Percentiles rank a stretch among this genome's conserved stretches.
These are phyloP conservation scores for Oryctes rhinoceros DNA, from an alignment of 1,140 invertebrate species.

Conservation along the genomic window DNA sequence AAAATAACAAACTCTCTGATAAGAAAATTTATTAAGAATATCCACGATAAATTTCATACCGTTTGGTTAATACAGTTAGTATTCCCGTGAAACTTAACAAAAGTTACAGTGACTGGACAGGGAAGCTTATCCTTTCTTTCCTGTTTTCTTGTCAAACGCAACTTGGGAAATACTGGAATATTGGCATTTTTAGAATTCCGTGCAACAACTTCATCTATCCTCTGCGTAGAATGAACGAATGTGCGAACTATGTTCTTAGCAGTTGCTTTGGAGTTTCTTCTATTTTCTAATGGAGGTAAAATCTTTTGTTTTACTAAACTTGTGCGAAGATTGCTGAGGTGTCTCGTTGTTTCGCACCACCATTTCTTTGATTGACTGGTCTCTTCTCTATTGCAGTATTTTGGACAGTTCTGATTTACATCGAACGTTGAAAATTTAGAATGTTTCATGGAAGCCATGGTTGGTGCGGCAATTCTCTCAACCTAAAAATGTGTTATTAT, in stretches of 20 bases:
- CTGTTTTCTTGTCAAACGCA: slow-evolving; percentile 52
- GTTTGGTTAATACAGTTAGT: neutral
- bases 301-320: slow-evolving; percentile 55
- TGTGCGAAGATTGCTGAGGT: slow-evolving; percentile 48
- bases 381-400: slow-evolving; percentile 43
- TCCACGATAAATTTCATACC: neutral
- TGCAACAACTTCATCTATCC: slow-evolving; percentile 56
- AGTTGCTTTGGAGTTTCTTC: slow-evolving; percentile 40
- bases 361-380: slow-evolving; percentile 49
- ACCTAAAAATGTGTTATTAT: slow-evolving; percentile 51
- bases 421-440: slow-evolving; percentile 43
- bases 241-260: slow-evolving; percentile 46
- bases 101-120: slow-evolving; percentile 54
- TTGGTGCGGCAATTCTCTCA: slow-evolving; percentile 64
- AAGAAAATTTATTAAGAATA: neutral
- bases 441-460: slow-evolving; percentile 62
- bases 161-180: slow-evolving; percentile 57
- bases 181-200: slow-evolving; percentile 46
- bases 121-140: slow-evolving; percentile 51
- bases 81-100: slow-evolving; percentile 49
- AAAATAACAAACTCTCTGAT: neutral
- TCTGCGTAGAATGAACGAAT: slow-evolving; percentile 41
- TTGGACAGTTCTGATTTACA: slow-evolving; percentile 44
- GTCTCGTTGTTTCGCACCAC: slow-evolving; percentile 58
- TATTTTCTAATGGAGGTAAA: slow-evolving; percentile 45